Evolutionary conservation across 2,113 vertebrate species (phyloP), one percentile per base, ranked within the genome.

Genomic region (Tinamus guttatus): DNA sequence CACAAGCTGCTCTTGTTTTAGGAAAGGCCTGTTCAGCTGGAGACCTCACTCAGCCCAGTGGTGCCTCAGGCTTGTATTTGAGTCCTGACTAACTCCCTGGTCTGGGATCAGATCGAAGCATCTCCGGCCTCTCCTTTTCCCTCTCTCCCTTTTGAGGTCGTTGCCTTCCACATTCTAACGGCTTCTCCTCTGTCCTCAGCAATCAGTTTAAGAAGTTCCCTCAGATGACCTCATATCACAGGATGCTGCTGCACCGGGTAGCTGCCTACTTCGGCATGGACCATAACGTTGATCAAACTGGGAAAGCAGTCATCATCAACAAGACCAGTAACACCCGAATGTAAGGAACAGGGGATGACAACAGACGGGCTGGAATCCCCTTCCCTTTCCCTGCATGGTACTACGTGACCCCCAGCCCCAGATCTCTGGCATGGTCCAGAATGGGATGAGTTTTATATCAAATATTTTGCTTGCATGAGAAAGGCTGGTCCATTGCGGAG

Each of bases 181-280:
- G 79, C 71, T 71, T 91, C 69, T 45, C 34, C 20, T 62, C 43
- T 90, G 24, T 68, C 60, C 95, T 71, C 95, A 99, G 99, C 98
- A 99, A 99, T 96, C 99, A 99, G 96, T 99, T 99, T 97, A 99
- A 99, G 98, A 99, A 99, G 98, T 99, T 99, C 95, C 99, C 99
- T 93, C 99, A 99, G 98, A 99, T 99, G 99, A 99, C 99, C 96
- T 99, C 99, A 10, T 99, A 99, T 97, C 99, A 99, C 85, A 98
- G 99, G 95, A 99, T 99, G 99, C 98, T 99, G 95, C 98, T 99
- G 93, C 99, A 99, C 96, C 98, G 99, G 5, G 99, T 99, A 20
- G 99, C 99, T n/a, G 99, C 99, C 40, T 99, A 99, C 95, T 99
- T 99, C 5, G 99, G 99, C 77, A 99, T 99, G 99, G 99, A 99